These are phyloP conservation scores for Psilopsiagon aymara DNA, from an alignment of 2,113 vertebrate species.

Conservation along the genomic window DNA sequence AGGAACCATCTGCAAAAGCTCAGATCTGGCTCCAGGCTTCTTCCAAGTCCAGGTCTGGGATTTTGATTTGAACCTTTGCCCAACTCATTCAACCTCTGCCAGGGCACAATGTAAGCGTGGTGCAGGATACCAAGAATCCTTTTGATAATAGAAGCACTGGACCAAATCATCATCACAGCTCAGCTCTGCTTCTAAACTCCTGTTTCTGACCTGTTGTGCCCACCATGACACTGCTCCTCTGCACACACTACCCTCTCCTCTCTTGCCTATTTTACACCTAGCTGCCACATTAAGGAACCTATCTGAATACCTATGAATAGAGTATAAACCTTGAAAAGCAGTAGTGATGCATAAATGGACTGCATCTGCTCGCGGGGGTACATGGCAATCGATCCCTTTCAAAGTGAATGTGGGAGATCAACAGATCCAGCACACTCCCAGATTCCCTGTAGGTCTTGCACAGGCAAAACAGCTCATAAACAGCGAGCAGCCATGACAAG, in stretches of 20 bases:
- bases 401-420: constrained; percentile 18
- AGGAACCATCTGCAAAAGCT: constrained; percentile 45
- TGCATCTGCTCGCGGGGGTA: not conserved
- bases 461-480: constrained; percentile 44
- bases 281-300: not conserved
- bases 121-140: not conserved
- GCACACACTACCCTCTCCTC: not conserved
- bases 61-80: constrained; percentile 42
- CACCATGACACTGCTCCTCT: not conserved
- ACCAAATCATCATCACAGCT: not conserved
- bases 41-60: constrained; percentile 14
- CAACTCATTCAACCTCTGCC: constrained; percentile 4
- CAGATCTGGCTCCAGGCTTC: constrained; percentile 45
- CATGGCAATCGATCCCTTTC: not conserved
- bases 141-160: not conserved
- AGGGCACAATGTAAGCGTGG: not conserved
- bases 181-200: not conserved
- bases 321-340: not conserved
- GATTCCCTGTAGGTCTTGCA: constrained; percentile 19
- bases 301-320: not conserved
- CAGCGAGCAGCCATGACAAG: not conserved
- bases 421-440: not conserved
- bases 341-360: not conserved
- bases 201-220: not conserved
- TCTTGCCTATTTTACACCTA: not conserved